Base-by-base conservation (phyloP, 2,113 vertebrate species). In the Nerophis lumbriciformis region DNA sequence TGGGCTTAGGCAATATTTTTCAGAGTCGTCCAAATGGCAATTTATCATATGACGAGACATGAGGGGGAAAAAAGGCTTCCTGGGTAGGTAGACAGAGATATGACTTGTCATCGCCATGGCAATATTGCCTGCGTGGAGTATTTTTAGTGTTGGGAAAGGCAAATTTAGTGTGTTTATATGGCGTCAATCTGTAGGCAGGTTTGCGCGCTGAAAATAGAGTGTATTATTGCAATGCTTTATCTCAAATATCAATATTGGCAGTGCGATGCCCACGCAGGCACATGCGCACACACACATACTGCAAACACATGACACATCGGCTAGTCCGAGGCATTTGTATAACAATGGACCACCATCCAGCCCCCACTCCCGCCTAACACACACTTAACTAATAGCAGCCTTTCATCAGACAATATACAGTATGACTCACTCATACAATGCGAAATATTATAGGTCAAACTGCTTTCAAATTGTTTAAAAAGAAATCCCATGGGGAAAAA, bases 351-450 rank as follows among this genome's bases (percentile, higher is more conserved):
- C 19, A 16, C 66, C 21, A 28, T 13, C 57, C 12, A 42, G 9
- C 45, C 11, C 53, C 35, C 63, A 48, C 39, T 45, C 37, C 52
- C 44, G 37, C 50, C 19, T 5, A 49, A 37, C 59, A 63, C 39
- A 59, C 19, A 4, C 37, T 49, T 50, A 28, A 28, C 28, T 28
- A 28, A 28, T 28, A 28, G 28, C 28, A 28, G 28, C 59, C 51
- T 69, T 65, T 59, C 37, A 38, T 49, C 12, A 48, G 60, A 68
- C 51, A 21, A 6, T 68, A 53, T 45, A 44, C 42, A 44, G 11
- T 53, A 57, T 69, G 59, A 75, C 57, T 75, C 63, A 75, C 57
- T 75, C 61, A 71, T 35, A 58, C 39, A 42, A 52, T 53, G 54
- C 53, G 37, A 59, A 53, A 42, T 28, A 2, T 28, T 28, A 28